phyloP scores from a whole-genome alignment of 2,888 invertebrate species.

The Pristionchus arcanus region DNA sequence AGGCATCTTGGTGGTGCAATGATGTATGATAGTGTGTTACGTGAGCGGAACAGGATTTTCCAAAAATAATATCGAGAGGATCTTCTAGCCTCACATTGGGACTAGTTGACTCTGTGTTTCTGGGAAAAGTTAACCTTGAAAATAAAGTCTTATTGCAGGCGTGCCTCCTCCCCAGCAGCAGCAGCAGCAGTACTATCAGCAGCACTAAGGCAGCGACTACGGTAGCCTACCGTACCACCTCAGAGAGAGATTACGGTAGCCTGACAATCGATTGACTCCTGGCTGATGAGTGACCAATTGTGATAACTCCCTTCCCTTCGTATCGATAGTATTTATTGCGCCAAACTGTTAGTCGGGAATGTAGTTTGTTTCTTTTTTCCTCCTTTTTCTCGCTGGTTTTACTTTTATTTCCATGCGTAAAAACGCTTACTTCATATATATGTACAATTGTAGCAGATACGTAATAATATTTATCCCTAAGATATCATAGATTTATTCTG shows the following conservation, averaged over 20 bases:
- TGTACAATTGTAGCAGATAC: conserved; percentile 4
- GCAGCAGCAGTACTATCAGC: conserved; percentile 17
- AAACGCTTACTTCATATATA: conserved; percentile 7
- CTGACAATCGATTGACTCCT: conserved; percentile 12
- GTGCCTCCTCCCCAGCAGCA: neutral
- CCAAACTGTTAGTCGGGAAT: conserved; percentile 26
- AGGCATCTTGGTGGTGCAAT: no score
- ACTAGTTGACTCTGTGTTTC: no score
- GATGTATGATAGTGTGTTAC: no score
- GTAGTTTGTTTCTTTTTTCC: neutral
- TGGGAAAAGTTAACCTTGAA: no score
- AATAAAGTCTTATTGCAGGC: neutral
- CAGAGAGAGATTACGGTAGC: conserved; percentile 30
- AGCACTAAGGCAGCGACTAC: neutral
- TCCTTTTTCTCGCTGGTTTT: neutral
- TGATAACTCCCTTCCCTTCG: neutral
- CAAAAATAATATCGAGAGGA: no score
- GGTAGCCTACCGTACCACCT: neutral
- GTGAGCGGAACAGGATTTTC: no score
- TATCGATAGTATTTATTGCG: conserved; percentile 18
- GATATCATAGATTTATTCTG: conserved; percentile 24
- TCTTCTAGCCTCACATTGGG: no score
- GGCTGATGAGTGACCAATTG: conserved; percentile 13
- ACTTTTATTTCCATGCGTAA: neutral
- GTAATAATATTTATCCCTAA: conserved; percentile 33